Evolutionary conservation across 1,140 invertebrate genomes (phyloP).

Genomic region (Oncopeltus fasciatus): DNA sequence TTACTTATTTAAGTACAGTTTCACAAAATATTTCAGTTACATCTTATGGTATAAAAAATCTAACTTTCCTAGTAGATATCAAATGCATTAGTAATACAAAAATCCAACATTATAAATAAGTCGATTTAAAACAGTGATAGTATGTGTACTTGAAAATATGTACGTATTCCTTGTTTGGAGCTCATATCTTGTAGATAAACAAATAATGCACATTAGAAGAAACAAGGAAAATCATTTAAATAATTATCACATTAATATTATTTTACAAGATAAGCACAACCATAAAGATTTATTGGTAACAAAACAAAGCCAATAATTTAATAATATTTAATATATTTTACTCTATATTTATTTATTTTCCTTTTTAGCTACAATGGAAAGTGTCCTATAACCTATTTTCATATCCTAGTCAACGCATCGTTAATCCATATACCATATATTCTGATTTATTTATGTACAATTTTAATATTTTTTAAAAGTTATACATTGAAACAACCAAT

Average conservation of each 20-base stretch:
- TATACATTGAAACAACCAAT: conserved; percentile 4
- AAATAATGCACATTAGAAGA: conserved; percentile 6
- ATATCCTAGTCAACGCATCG: conserved; percentile 4
- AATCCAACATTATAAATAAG: conserved; percentile 10
- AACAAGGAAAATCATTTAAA: neutral
- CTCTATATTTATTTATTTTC: conserved; percentile 3
- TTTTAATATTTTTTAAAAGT: conserved; percentile 1
- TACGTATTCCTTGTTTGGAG: conserved; percentile 11
- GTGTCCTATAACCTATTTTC: conserved; percentile 11
- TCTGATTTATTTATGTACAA: conserved; percentile 6
- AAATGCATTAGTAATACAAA: conserved; percentile 15
- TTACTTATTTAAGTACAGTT: conserved; percentile 7
- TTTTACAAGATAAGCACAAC: conserved; percentile 14
- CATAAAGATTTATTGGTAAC: conserved; percentile 8
- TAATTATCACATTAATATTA: conserved; percentile 11
- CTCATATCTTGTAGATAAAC: conserved; percentile 4
- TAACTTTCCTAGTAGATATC: conserved; percentile 12
- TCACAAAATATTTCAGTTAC: conserved; percentile 16
- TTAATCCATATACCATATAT: conserved; percentile 12
- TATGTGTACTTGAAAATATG: conserved; percentile 7
- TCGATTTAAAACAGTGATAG: conserved; percentile 12
- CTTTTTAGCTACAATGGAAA: conserved; percentile 3
- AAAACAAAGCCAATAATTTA: conserved; percentile 11
- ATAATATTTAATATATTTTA: conserved; percentile 12
- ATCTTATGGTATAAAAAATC: conserved; percentile 14